Conservation (phyloP, 2,797 vertebrate genomes). For the Helicolenus hilgendorfi region DNA sequence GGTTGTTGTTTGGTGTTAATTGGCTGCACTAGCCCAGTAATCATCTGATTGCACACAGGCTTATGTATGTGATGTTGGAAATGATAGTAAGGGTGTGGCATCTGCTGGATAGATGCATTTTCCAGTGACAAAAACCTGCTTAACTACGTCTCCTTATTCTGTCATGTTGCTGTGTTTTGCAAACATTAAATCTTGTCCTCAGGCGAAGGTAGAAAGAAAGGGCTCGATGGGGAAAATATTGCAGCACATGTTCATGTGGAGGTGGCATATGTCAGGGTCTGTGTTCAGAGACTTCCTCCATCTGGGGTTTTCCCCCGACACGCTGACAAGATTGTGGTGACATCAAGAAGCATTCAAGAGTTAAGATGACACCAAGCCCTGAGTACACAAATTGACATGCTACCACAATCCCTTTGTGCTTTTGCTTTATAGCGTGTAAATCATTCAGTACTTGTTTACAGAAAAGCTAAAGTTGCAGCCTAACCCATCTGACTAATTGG, state of each 20-base stretch:
- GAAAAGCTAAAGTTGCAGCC: background rate
- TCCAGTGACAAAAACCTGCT: background rate
- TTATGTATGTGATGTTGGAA: slow-evolving; percentile 18
- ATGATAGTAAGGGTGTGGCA: slow-evolving; percentile 29
- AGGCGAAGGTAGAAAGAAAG: background rate
- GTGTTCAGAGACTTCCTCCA: slow-evolving; percentile 5
- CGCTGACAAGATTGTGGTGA: background rate
- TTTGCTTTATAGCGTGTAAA: background rate
- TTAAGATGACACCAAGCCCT: background rate
- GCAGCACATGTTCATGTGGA: slow-evolving; percentile 11
- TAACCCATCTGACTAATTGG: background rate
- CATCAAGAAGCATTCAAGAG: background rate
- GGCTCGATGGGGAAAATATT: background rate
- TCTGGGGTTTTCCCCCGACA: slow-evolving; percentile 58
- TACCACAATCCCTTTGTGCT: background rate
- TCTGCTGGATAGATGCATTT: background rate
- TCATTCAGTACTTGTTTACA: background rate
- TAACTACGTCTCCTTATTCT: background rate
- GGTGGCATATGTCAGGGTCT: slow-evolving; percentile 20
- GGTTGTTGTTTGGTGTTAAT: slow-evolving; percentile 28
- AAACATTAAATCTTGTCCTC: background rate
- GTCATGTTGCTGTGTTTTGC: background rate
- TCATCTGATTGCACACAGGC: slow-evolving; percentile 33
- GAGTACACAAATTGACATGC: background rate
- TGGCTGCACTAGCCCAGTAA: slow-evolving; percentile 42